These are phyloP conservation scores for Nothocercus julius DNA, from an alignment of 2,113 vertebrate genomes.

Conservation along the genomic window DNA sequence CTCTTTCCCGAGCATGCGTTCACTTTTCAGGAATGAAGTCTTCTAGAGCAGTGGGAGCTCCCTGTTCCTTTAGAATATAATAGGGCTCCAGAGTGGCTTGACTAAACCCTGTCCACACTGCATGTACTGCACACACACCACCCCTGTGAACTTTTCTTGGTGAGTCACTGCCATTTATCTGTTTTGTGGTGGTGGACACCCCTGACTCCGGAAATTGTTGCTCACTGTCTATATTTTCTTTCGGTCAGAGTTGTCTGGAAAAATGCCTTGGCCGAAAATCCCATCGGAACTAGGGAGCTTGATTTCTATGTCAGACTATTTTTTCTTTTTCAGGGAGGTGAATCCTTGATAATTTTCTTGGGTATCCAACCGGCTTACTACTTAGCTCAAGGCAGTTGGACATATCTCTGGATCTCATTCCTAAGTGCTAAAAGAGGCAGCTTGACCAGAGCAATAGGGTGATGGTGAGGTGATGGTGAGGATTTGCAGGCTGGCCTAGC, in stretches of 20 bases:
- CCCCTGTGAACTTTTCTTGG: neutral
- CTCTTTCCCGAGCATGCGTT: neutral
- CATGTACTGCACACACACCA: rapidly evolving
- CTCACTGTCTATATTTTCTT: neutral
- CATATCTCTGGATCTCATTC: neutral
- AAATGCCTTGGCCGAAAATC: conserved; percentile 10
- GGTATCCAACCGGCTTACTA: neutral
- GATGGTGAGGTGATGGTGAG: neutral
- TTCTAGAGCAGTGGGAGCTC: neutral
- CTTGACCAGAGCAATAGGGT: neutral
- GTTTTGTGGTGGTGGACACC: neutral
- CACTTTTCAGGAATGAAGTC: neutral
- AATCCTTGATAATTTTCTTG: neutral
- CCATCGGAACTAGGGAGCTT: neutral
- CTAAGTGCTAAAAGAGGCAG: neutral
- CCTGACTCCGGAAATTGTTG: neutral
- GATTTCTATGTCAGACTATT: neutral
- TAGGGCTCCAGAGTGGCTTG: neutral
- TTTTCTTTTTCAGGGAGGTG: neutral
- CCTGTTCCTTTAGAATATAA: neutral
- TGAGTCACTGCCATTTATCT: neutral
- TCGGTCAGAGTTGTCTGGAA: conserved; percentile 12
- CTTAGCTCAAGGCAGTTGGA: neutral
- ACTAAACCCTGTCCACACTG: neutral
- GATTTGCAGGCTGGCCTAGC: neutral